A percentile compares a stretch with the other conserved stretches of the same genome.
These are phyloP conservation scores for Oncorhynchus kisutch DNA, from an alignment of 2,113 vertebrate genomes.

Conservation along the genomic window DNA sequence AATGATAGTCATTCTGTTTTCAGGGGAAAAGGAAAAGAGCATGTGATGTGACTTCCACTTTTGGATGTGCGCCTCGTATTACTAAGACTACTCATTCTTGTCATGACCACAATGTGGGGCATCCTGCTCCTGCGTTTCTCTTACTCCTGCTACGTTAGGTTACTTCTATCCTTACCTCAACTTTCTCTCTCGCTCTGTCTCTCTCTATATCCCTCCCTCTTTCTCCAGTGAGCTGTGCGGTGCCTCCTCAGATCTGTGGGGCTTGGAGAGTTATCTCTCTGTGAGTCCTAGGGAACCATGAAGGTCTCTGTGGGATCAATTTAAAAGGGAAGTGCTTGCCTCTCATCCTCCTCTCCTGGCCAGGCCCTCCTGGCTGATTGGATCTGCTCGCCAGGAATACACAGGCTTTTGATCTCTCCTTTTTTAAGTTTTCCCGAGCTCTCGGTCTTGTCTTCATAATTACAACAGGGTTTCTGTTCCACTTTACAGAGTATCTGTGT, in stretches of 20 bases:
- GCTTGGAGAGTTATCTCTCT: constrained; percentile 55
- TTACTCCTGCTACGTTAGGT: too few species aligned
- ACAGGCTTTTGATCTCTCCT: constrained; percentile 65
- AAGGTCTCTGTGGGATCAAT: constrained; percentile 78
- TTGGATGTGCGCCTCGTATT: too few species aligned
- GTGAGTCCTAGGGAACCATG: constrained; percentile 70
- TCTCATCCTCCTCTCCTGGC: constrained; percentile 45
- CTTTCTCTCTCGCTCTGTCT: neutral
- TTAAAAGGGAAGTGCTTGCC: constrained; percentile 70
- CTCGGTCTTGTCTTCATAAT: neutral
- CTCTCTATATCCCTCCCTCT: neutral
- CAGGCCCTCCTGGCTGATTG: constrained; percentile 68
- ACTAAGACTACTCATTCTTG: too few species aligned
- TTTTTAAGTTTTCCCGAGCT: constrained; percentile 56
- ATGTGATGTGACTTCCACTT: too few species aligned
- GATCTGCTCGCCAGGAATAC: constrained; percentile 60
- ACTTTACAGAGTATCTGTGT: constrained; percentile 45
- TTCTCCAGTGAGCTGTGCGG: constrained; percentile 7
- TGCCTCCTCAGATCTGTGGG: constrained; percentile 54
- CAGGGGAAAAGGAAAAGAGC: too few species aligned
- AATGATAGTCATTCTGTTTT: too few species aligned
- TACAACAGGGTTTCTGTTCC: constrained; percentile 33
- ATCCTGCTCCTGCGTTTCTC: too few species aligned
- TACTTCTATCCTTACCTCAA: neutral
- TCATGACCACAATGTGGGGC: too few species aligned